Percentiles rank a stretch among this genome's conserved stretches.
Conservation (phyloP, 2,888 invertebrate genomes). For the Tipula helvola region DNA sequence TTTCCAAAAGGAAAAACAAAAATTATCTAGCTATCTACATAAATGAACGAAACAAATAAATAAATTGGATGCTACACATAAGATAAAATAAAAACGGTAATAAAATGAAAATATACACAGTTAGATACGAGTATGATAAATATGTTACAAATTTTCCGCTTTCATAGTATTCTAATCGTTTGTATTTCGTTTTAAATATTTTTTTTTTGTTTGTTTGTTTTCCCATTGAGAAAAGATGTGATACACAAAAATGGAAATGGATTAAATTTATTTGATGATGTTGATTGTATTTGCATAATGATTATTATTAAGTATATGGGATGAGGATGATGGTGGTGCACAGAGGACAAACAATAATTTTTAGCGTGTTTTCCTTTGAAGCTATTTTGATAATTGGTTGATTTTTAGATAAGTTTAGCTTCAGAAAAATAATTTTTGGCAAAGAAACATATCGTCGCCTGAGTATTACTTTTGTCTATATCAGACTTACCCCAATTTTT, state of each 20-base stretch:
- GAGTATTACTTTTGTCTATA: too few relatives aligned
- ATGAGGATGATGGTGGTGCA: neutral
- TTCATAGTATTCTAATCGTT: neutral
- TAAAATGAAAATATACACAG: neutral
- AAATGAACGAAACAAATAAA: neutral
- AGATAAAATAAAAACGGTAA: neutral
- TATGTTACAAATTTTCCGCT: neutral
- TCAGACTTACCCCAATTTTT: too few relatives aligned
- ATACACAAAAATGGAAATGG: neutral
- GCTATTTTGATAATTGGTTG: neutral
- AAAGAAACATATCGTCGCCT: too few relatives aligned
- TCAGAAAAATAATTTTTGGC: too few relatives aligned
- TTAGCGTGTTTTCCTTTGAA: neutral
- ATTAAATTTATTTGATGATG: neutral
- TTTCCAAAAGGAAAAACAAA: neutral
- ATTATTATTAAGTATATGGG: neutral
- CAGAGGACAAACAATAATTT: neutral
- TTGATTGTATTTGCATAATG: neutral
- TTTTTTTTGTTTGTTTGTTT: neutral
- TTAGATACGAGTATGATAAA: neutral
- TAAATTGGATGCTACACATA: neutral
- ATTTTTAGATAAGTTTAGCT: too few relatives aligned
- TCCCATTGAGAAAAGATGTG: neutral
- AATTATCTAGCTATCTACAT: neutral
- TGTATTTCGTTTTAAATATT: neutral